Conservation (phyloP, 2,888 invertebrate genomes). For the Notocelia uddmanniana region DNA sequence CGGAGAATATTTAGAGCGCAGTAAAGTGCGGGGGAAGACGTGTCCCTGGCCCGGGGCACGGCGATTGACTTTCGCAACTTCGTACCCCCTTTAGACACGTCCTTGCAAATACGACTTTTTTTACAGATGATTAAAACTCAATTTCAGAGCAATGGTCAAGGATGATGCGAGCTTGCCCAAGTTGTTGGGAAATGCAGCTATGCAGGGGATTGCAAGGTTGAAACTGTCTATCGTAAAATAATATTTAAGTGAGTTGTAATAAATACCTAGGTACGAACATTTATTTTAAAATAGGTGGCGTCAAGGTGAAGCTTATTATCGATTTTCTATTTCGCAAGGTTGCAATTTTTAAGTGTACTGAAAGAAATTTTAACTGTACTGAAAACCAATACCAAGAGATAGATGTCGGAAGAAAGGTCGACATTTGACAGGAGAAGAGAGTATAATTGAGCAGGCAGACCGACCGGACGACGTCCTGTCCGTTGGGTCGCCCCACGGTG, state of each 20-base stretch:
- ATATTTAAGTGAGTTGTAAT: not conserved
- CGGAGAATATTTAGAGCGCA: slow-evolving; percentile 85
- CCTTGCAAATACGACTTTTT: slow-evolving; percentile 17
- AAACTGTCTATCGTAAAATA: not conserved
- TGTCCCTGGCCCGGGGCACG: not conserved
- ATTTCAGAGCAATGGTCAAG: not conserved
- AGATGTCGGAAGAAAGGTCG: too few species aligned
- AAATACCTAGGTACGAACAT: too few species aligned
- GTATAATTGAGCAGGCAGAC: too few species aligned
- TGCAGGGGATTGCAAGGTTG: not conserved
- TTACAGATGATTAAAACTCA: not conserved
- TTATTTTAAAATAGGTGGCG: not conserved
- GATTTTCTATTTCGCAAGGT: not conserved
- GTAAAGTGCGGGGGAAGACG: slow-evolving; percentile 63
- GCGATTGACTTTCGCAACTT: not conserved
- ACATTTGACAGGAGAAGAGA: too few species aligned
- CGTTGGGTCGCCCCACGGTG: too few species aligned
- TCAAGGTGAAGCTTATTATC: not conserved
- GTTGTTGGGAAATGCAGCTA: slow-evolving; percentile 15
- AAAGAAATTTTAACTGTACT: not conserved
- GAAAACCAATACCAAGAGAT: too few species aligned
- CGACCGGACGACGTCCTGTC: too few species aligned
- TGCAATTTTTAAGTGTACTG: not conserved
- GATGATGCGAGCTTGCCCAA: not conserved
- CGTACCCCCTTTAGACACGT: slow-evolving; percentile 20